A percentile compares a stretch with the other conserved stretches of the same genome.
Evolutionary conservation across 1,140 invertebrate genomes (phyloP).

Genomic region (Drosophila nasuta): DNA sequence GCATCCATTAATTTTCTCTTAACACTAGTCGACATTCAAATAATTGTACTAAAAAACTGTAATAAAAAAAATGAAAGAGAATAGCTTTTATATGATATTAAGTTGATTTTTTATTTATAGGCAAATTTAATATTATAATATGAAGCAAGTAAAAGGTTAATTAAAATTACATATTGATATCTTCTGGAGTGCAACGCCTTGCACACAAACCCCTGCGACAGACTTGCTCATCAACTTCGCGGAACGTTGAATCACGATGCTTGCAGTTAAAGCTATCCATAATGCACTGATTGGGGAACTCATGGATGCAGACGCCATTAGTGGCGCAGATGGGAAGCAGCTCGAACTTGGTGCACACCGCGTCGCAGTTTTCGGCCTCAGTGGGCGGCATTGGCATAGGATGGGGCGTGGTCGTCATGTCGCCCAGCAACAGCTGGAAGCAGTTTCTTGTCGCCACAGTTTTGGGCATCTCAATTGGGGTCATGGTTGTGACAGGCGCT

Average conservation of each 20-base stretch:
- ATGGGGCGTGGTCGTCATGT: constrained; percentile 20
- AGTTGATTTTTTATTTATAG: not conserved
- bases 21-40: no score
- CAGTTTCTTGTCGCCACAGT: constrained; percentile 48
- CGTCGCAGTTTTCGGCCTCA: constrained; percentile 56
- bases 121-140: not conserved
- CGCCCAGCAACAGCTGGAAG: constrained; percentile 51
- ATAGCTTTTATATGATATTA: no score
- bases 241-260: constrained; percentile 63
- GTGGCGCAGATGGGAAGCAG: constrained; percentile 67
- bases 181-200: constrained; percentile 59
- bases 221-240: constrained; percentile 59
- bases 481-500: constrained; percentile 29
- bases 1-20: no score
- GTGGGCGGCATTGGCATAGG: constrained; percentile 13
- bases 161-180: constrained; percentile 39
- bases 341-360: constrained; percentile 74
- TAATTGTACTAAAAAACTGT: no score
- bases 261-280: constrained; percentile 75
- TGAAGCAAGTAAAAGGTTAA: not conserved
- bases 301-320: constrained; percentile 71
- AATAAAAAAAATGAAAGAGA: no score
- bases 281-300: constrained; percentile 77
- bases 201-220: constrained; percentile 53
- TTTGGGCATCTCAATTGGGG: constrained; percentile 34